Base-by-base conservation (phyloP, 2,113 vertebrate species). In the Pogonocichla stellata region DNA sequence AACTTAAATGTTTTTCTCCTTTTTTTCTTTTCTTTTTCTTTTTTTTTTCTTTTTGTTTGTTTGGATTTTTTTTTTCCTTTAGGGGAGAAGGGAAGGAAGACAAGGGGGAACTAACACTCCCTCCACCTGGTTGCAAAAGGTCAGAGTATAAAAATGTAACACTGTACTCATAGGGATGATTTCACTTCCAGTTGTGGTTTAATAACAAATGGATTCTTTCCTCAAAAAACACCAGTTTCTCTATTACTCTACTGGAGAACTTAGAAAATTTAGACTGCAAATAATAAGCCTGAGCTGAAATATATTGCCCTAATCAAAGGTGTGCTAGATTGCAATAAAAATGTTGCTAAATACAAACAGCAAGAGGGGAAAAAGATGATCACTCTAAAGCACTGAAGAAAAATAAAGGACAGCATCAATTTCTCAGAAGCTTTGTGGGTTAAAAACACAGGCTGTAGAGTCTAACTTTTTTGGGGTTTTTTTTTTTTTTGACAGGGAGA, bases 41-140 rank as follows among this genome's bases (percentile, higher is more conserved):
- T 4, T 28, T 10, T 10, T 16, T 16, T 12, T 25, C 25, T 2
- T n/a, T 34, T 8, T 6, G 5, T 6, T 9, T 7, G 10, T 42
- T 40, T 40, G 43, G 19, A 19, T 50, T 26, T 26, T 4, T 29
- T 28, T 31, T 29, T 31, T 8, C 19, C 16, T 72, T 65, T 12
- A 5, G 5, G 19, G 5, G 3, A 34, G 13, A 62, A 77, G 2
- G 5, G 18, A 53, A 45, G 7, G 14, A 65, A 86, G 23, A 47
- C 28, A 57, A 58, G 4, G 6, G 11, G 10, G 26, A 78, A 81
- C 80, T 71, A 77, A 25, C 18, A 66, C 4, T 24, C 50, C 24
- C 26, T 69, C 34, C 42, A 74, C 22, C 36, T 74, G 54, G 40
- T 72, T 66, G 56, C 22, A 58, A 70, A 86, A 91, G 33, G 48